These are phyloP conservation scores for Laspeyria flexula DNA, from an alignment of 2,888 invertebrate species.

Conservation along the genomic window DNA sequence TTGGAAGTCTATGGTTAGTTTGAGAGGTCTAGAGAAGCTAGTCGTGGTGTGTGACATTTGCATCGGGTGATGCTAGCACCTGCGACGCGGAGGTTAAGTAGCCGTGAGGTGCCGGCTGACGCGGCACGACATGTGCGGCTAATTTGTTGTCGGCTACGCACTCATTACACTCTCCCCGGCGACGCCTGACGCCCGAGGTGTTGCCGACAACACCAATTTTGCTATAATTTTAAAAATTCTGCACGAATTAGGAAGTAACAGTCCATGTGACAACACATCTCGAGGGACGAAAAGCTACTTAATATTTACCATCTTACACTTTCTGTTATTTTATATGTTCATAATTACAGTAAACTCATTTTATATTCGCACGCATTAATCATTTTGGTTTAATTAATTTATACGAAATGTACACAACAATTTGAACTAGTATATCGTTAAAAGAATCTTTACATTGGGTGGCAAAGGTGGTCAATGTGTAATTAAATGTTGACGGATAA, in stretches of 20 bases:
- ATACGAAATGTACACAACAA: slow-evolving; percentile 35
- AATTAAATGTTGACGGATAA: slow-evolving; percentile 64
- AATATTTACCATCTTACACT: slow-evolving; percentile 12
- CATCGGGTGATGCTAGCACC: slow-evolving; percentile 62
- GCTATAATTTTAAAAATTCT: slow-evolving; percentile 78
- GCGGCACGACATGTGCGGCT: slow-evolving; percentile 79
- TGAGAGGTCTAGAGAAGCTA: slow-evolving; percentile 32
- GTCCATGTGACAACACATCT: slow-evolving; percentile 55
- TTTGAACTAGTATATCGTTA: slow-evolving; percentile 44
- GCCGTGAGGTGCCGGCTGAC: slow-evolving; percentile 75
- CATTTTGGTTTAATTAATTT: slow-evolving; percentile 39
- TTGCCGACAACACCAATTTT: slow-evolving; percentile 74
- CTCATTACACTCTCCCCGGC: slow-evolving; percentile 73
- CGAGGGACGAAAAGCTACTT: slow-evolving; percentile 39
- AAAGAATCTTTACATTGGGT: slow-evolving; percentile 53
- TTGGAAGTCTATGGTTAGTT: neutral
- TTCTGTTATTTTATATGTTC: neutral
- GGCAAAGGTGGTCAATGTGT: slow-evolving; percentile 49
- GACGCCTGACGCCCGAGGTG: slow-evolving; percentile 80
- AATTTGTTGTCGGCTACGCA: slow-evolving; percentile 78
- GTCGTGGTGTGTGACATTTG: slow-evolving; percentile 67
- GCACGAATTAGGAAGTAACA: slow-evolving; percentile 70
- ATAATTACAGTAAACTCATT: neutral
- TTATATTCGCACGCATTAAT: slow-evolving; percentile 27
- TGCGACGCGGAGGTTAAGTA: slow-evolving; percentile 65